Conservation (phyloP, 2,888 invertebrate genomes). For the Fragum fragum region DNA sequence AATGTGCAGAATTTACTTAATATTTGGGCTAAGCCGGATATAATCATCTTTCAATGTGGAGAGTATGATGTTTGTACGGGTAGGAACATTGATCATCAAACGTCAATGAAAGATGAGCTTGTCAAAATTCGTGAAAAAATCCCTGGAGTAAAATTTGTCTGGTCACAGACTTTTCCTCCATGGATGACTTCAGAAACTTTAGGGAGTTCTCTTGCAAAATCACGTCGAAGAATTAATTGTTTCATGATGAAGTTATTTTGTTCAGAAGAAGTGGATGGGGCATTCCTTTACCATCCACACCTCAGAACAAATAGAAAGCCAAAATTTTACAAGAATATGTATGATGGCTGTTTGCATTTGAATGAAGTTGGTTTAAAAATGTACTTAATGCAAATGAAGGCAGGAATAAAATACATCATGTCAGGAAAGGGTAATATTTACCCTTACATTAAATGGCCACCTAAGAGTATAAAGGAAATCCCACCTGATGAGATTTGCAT, state of each 20-base stretch:
- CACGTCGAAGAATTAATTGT: slow-evolving; percentile 49
- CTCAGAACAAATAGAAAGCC: slow-evolving; percentile 35
- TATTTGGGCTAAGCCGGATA: slow-evolving; percentile 32
- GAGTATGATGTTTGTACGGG: slow-evolving; percentile 51
- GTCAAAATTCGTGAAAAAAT: slow-evolving; percentile 40
- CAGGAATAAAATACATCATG: slow-evolving; percentile 53
- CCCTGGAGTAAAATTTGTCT: slow-evolving; percentile 51
- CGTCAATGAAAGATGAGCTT: slow-evolving; percentile 40
- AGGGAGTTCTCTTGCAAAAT: slow-evolving; percentile 43
- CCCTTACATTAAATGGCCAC: slow-evolving; percentile 59
- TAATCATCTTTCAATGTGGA: slow-evolving; percentile 60
- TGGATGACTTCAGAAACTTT: slow-evolving; percentile 32
- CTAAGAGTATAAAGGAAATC: slow-evolving; percentile 21
- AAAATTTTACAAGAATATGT: slow-evolving; percentile 28
- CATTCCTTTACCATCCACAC: slow-evolving; percentile 44
- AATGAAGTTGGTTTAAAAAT: slow-evolving; percentile 42
- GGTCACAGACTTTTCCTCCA: slow-evolving; percentile 50
- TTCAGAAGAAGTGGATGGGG: slow-evolving; percentile 50
- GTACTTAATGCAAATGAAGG: slow-evolving; percentile 40
- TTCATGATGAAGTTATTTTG: slow-evolving; percentile 48
- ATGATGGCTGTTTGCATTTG: slow-evolving; percentile 50
- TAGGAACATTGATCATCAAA: slow-evolving; percentile 33
- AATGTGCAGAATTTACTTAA: slow-evolving; percentile 46
- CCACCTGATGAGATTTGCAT: slow-evolving; percentile 39
- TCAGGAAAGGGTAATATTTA: slow-evolving; percentile 52